Evolutionary conservation across 2,797 vertebrate genomes (phyloP), one percentile per base, ranked within the genome.

Genomic region (Aeoliscus strigatus): DNA sequence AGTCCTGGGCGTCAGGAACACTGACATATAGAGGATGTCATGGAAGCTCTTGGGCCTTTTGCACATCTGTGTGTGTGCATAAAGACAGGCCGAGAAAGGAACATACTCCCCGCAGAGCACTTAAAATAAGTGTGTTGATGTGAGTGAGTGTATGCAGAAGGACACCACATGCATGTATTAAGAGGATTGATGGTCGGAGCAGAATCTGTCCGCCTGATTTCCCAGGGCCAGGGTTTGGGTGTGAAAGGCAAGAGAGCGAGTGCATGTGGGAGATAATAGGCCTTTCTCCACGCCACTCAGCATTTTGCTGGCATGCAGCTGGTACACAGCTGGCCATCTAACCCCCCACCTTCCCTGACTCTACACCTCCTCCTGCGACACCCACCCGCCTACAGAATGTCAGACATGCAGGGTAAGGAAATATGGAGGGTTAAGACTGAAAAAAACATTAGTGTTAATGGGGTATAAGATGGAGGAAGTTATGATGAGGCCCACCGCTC

Each of bases 391-490:
- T 48, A 44, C 73, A 82, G 77, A 81, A 86, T 84, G 86, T 80
- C 73, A 89, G 79, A 87, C 80, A 88, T 33, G 62, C 73, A 82
- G 59, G 47, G 41, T 79, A 81, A 86, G 78, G 80, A 75, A 90
- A 82, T 85, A 86, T 51, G 52, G 34, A 64, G 51, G 59, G 60
- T 51, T 70, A 67, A 66, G 52, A 71, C 25, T 63, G 32, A 56
- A 56, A 75, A 74, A 79, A 80, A 79, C 70, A 82, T 81, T 81
- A 75, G 75, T 4, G 55, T 72, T 82, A 84, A 79, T 79, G 66
- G 68, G 66, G 39, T 60, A 60, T 53, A 60, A 48, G 66, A 76
- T 66, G 58, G 36, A 75, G 61, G 73, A 80, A 84, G 79, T 80
- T 79, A 73, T 79, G 75, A 73, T 51, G 56, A 56, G 61, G 55